Evolutionary conservation across 2,113 vertebrate genomes (phyloP), one percentile per base, ranked within the genome.

Genomic region (Pygoscelis adeliae): DNA sequence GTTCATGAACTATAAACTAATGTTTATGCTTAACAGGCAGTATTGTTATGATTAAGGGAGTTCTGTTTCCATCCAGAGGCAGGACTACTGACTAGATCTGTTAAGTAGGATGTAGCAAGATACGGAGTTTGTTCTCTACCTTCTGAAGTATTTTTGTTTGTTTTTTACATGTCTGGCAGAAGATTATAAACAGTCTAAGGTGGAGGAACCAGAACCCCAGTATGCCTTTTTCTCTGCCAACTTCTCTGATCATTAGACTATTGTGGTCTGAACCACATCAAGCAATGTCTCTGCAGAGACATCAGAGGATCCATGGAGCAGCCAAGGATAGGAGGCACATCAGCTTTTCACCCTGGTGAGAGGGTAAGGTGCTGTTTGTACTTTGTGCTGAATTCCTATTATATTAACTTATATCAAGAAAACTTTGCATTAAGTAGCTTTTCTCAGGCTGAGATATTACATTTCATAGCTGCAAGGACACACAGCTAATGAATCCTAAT

Each of bases 371-470:
- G 7, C 8, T 88, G 26, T 15, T 62, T 69, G 19, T 36, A 16
- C 19, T 87, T 76, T 65, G 17, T 0, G 0, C 15, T 79, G 30
- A 71, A 76, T 53, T 56, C 10, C 13, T 6, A 1, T 44, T 66
- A 6, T 20, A 29, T 55, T 40, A 72, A 23, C 7, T 69, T 50
- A 8, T 23, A 42, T 30, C 65, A 34, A 30, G 22, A 70, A 40
- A 32, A 20, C 14, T 40, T 78, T 62, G 8, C 9, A 79, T 53
- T 42, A 59, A 67, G 7, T 13, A 88, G 25, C 6, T 80, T 83
- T 79, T 53, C 25, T 80, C 22, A 69, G 44, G 19, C 13, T 76
- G 15, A 79, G 17, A 4, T 20, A 27, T 34, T 83, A 10, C 22
- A 26, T 72, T 80, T 95, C 53, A 13, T 9, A 69, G 7, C 13